Evolutionary conservation across 92 coral and sea anemone genomes (phyloP).

Genomic region (Plumapathes pennacea): DNA sequence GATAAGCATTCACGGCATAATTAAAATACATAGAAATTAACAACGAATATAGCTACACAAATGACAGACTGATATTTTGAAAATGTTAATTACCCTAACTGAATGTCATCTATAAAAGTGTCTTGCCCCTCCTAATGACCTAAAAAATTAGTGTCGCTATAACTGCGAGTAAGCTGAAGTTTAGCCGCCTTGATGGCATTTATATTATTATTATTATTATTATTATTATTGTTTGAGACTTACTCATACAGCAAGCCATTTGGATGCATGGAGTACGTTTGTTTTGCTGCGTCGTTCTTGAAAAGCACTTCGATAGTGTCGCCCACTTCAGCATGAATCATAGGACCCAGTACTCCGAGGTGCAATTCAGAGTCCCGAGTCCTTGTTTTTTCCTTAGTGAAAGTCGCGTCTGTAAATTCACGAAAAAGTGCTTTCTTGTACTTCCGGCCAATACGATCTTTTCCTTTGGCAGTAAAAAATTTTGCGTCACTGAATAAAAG

Average conservation of each 20-base stretch:
- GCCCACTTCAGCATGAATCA: slow-evolving; percentile 89
- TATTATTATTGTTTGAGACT: slow-evolving; percentile 3
- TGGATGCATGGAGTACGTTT: slow-evolving; percentile 80
- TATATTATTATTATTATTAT: background rate
- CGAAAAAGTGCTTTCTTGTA: slow-evolving; percentile 86
- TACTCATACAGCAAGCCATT: slow-evolving; percentile 79
- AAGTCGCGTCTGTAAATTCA: slow-evolving; percentile 67
- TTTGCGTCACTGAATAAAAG: slow-evolving; percentile 35
- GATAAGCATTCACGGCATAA: too few relatives aligned
- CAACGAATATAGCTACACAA: too few relatives aligned
- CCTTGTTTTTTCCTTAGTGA: slow-evolving; percentile 40
- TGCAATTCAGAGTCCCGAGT: slow-evolving; percentile 37
- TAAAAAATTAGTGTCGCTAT: too few relatives aligned
- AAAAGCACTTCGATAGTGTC: slow-evolving; percentile 82
- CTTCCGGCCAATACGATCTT: slow-evolving; percentile 64
- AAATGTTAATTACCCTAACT: too few relatives aligned
- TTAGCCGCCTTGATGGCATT: too few relatives aligned
- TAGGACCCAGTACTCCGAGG: slow-evolving; percentile 87
- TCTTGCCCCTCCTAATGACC: too few relatives aligned
- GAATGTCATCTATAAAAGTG: too few relatives aligned
- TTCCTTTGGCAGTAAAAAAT: slow-evolving; percentile 38
- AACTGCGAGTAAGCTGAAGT: too few relatives aligned
- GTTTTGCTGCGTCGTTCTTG: slow-evolving; percentile 62
- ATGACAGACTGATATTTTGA: too few relatives aligned
- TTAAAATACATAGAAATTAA: too few relatives aligned